A percentile compares a stretch with the other conserved stretches of the same genome.
Evolutionary conservation across 2,888 invertebrate species (phyloP).

Genomic region (Glaucopsyche alexis): DNA sequence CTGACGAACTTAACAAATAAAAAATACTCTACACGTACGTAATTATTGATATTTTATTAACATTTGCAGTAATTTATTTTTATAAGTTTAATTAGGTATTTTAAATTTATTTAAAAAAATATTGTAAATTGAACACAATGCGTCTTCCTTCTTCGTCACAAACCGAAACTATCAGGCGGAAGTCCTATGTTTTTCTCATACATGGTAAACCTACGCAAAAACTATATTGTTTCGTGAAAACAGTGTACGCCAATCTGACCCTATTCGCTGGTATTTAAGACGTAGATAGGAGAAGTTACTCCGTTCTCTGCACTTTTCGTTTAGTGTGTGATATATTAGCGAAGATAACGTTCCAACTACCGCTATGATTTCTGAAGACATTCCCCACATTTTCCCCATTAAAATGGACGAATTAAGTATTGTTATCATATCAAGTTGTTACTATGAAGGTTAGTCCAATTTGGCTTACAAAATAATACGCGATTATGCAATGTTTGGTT

Average conservation of each 20-base stretch:
- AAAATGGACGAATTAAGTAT: neutral
- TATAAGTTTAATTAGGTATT: too few relatives aligned
- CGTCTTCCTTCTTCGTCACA: too few relatives aligned
- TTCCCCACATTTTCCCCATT: neutral
- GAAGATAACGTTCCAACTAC: slow-evolving; percentile 29
- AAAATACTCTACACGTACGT: too few relatives aligned
- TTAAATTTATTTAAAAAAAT: too few relatives aligned
- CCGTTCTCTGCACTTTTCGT: slow-evolving; percentile 36
- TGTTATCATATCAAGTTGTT: neutral
- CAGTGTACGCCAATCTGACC: slow-evolving; percentile 47
- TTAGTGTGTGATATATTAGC: slow-evolving; percentile 33
- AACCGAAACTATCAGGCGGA: neutral
- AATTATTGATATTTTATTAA: too few relatives aligned
- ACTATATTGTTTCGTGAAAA: slow-evolving; percentile 32
- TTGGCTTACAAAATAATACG: too few relatives aligned
- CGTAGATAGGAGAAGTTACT: slow-evolving; percentile 40
- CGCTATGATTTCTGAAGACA: neutral
- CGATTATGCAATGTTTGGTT: too few relatives aligned
- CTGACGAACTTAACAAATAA: too few relatives aligned
- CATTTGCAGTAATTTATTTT: too few relatives aligned
- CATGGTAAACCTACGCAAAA: slow-evolving; percentile 16
- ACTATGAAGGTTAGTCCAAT: too few relatives aligned
- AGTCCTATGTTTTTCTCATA: neutral
- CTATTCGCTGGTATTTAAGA: slow-evolving; percentile 48
- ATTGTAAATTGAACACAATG: too few relatives aligned